Base-by-base conservation (phyloP, 2,888 invertebrate genomes). In the Pachymerium ferrugineum region DNA sequence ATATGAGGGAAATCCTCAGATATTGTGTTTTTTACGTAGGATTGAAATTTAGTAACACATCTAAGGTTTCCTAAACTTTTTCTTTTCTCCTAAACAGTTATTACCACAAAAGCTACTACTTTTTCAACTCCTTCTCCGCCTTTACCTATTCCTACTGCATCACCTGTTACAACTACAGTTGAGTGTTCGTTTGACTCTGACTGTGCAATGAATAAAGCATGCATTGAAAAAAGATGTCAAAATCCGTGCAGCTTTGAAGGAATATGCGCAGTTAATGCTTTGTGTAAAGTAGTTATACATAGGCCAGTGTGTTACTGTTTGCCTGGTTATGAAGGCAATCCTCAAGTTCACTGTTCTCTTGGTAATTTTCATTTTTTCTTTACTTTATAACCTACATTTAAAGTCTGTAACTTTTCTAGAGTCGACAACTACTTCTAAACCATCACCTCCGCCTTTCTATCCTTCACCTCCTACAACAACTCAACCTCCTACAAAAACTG, bases 1-100 rank as follows among this genome's bases (percentile, higher is more conserved):
- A 29, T 90, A 86, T 81, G 85, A 87, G 77, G 93, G 93, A 79
- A 92, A 93, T 82, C 88, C n/a, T n/a, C 93, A 5, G 90, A 68
- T 75, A 8, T 68, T 70, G 35, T 74, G 75, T 62, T 35, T 14
- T 47, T 74, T 76, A 35, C 74, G 75, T 76, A 73, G 12, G 12
- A n/a, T 16, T n/a, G n/a, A n/a, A n/a, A n/a, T n/a, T n/a, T n/a
- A n/a, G n/a, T n/a, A n/a, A n/a, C n/a, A n/a, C n/a, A n/a, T n/a
- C n/a, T n/a, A n/a, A n/a, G n/a, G n/a, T n/a, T n/a, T n/a, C n/a
- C 89, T 81, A 85, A n/a, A n/a, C n/a, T n/a, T n/a, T n/a, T n/a
- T n/a, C n/a, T 89, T 47, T 88, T 88, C 79, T 93, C 93, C 81
- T 84, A 84, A 75, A 30, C 19, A 74, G 74, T 73, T 74, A 74